Percentiles rank a stretch among this genome's conserved stretches.
Evolutionary conservation across 2,113 vertebrate genomes (phyloP).

Genomic region (Aythya baeri): DNA sequence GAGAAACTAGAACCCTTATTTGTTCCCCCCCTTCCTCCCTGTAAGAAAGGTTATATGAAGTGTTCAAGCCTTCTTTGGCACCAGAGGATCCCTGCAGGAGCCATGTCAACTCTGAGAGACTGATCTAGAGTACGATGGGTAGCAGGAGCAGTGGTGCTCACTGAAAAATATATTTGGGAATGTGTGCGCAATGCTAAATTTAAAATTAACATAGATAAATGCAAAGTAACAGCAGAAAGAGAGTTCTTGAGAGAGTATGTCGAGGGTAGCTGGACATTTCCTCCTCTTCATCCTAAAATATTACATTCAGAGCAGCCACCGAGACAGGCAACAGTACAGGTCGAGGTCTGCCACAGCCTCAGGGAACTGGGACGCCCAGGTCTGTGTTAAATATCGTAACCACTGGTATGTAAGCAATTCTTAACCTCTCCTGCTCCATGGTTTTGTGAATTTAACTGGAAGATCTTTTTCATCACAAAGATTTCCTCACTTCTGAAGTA

Average conservation of each 20-base stretch:
- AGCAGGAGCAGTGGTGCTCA: neutral
- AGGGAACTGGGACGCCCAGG: neutral
- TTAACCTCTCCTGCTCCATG: neutral
- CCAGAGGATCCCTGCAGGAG: neutral
- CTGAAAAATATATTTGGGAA: neutral
- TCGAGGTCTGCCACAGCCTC: neutral
- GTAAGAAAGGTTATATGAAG: neutral
- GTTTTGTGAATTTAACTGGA: neutral
- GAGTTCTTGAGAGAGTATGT: neutral
- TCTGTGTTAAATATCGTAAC: neutral
- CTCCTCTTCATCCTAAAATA: neutral
- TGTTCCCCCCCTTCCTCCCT: neutral
- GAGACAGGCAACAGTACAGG: neutral
- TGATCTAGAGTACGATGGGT: neutral
- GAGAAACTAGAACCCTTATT: neutral
- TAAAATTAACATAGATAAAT: neutral
- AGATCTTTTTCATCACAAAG: constrained; percentile 1
- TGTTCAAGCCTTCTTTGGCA: neutral
- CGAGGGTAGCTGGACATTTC: neutral
- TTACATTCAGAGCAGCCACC: neutral
- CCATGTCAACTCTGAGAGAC: neutral
- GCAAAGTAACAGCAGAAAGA: neutral
- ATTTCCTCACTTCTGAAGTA: constrained; percentile 24
- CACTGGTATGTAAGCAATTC: neutral
- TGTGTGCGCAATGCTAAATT: neutral